Percentiles rank a stretch among this genome's conserved stretches.
These are phyloP conservation scores for Anthophora plumipes DNA, from an alignment of 2,888 invertebrate genomes.

Conservation along the genomic window DNA sequence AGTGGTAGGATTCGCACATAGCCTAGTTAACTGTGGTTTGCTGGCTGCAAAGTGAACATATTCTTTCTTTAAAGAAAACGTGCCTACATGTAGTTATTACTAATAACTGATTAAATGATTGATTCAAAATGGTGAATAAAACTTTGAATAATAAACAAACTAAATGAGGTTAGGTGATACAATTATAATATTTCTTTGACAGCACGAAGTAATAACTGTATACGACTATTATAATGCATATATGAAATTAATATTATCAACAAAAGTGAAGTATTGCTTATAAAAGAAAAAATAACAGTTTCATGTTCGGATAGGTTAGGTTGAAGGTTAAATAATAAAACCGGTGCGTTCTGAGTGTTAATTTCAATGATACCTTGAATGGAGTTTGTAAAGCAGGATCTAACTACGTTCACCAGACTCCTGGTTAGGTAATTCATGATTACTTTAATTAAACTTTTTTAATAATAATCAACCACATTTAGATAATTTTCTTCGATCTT, in stretches of 20 bases:
- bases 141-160: not conserved
- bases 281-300: not conserved
- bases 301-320: slow-evolving; percentile 23
- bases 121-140: not conserved
- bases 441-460: slow-evolving; percentile 21
- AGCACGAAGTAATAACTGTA: not conserved
- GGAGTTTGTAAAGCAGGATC: slow-evolving; percentile 65
- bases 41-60: slow-evolving; percentile 29
- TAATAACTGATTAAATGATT: not conserved
- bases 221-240: too few species aligned
- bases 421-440: slow-evolving; percentile 75
- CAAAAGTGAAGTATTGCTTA: not conserved
- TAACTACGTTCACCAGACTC: slow-evolving; percentile 66
- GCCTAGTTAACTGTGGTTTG: slow-evolving; percentile 23
- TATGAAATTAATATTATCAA: not conserved
- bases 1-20: not conserved
- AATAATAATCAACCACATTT: slow-evolving; percentile 13
- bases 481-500: not conserved
- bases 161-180: not conserved
- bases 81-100: not conserved
- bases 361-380: slow-evolving; percentile 68
- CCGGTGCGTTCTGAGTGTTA: too few species aligned
- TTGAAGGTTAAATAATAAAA: slow-evolving; percentile 56
- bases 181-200: not conserved
- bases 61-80: not conserved